Evolutionary conservation across 2,888 invertebrate species (phyloP), one percentile per base, ranked within the genome.

Genomic region (Eurois occulta): DNA sequence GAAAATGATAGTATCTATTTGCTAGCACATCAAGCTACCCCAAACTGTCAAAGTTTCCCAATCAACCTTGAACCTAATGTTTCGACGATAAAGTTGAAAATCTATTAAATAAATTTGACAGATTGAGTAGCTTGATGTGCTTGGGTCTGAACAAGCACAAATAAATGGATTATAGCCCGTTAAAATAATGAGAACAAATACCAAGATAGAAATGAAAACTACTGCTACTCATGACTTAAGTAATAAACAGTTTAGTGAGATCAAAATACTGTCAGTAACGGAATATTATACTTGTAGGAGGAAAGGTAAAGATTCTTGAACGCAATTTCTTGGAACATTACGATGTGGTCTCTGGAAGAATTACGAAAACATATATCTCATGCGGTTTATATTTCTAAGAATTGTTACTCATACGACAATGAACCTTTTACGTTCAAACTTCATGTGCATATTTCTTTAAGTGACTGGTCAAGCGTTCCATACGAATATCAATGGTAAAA

Each of bases 271-370:
- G 18, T 67, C 6, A 83, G 38, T 64, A 84, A 75, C 13, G 72
- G 32, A 82, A 77, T 60, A 68, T 52, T 72, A 84, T 95, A 95
- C 95, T 95, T 94, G 94, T 91, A 95, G 78, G 18, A 95, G 90
- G 82, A 92, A 95, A 75, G 95, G 95, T 88, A 95, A 93, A 16
- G 95, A 95, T 81, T 95, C 95, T 90, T 95, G 95, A 41, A 95
- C 93, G 88, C 95, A 95, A 91, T 95, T 95, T 81, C 95, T 92
- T 76, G 91, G 84, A 13, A 90, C 86, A 82, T 90, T 94, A 75
- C 95, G 94, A 38, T 93, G 92, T 24, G 93, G 89, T 85, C 93
- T 94, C 95, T 95, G 95, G 64, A 84, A 84, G 69, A 78, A 74
- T 64, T 62, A 72, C 13, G 38, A 66, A 70, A 69, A 80, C 1